Evolutionary conservation across 2,113 vertebrate species (phyloP), one percentile per base, ranked within the genome.

Genomic region (Pyxicephalus adspersus): DNA sequence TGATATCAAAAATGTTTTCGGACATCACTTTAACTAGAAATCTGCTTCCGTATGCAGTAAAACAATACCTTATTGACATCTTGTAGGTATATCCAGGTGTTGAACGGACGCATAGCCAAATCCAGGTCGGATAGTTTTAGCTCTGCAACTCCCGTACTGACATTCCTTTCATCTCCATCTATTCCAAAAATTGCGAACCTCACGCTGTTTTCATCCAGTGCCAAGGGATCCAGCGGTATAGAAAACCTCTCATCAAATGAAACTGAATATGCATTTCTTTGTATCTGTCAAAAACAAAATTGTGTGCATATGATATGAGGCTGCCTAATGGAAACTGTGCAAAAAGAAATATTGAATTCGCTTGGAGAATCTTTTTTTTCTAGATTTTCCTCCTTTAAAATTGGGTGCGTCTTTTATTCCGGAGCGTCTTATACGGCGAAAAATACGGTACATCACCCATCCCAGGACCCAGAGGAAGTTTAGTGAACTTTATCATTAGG

Each of bases 51-150:
- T 45, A 45, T 45, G 9, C 38, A 45, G 38, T 45, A 45, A 45
- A 9, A 45, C 9, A 45, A 45, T 45, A 95, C 98, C 95, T 96
- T 99, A 86, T 95, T 98, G 83, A 92, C 91, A 83, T 99, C 98
- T 84, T 99, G 98, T 22, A 99, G 90, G 90, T 98, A 99, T 20
- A 99, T 95, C 98, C 98, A 99, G 81, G 97, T 95, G 0, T 88
- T 93, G 91, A 99, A 99, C 18, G 97, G 94, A 2, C 97, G 91
- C 25, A 89, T 50, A 3, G 88, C 88, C 82, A 99, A 93, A 87
- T 98, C 97, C 45, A 99, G 89, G 81, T 98, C 97, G 0, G 94
- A 97, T 19, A 99, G 91, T 81, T 96, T 98, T 80, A 99, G 93
- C 75, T 99, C 98, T 0, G 97, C 98, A 55, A 92, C 83, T 0